Base-by-base conservation (phyloP, 30 jellyfish, hydroid and myxozoan genomes). In the Hydractinia symbiolongicarpus region DNA sequence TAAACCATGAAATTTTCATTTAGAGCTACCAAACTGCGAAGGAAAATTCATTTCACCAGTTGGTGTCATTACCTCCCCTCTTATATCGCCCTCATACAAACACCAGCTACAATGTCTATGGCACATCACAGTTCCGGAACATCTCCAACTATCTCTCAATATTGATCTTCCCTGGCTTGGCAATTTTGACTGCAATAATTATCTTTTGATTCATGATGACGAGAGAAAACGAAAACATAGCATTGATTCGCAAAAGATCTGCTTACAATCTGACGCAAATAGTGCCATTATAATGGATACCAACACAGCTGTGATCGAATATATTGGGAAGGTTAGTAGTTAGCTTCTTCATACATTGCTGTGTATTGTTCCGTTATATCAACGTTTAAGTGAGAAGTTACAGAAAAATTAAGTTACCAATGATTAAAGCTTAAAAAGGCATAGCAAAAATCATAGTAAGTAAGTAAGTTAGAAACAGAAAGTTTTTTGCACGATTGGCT, bases 1-100 rank as follows among this genome's bases (percentile, higher is more conserved):
- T 30, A 30, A 30, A 30, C 44, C 44, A 30, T 30, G 44, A 30
- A 30, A 30, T 30, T 30, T 30, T 30, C 44, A 30, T 30, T 30
- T 30, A 90, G 97, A 44, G 19, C 86, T 90, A 16, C 87, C 97
- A 4, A 79, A 81, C 6, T 90, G 97, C 61, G 88, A 77, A 6
- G 97, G 91, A 14, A 50, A 60, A 5, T 67, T 53, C 50, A 17
- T 88, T 50, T 69, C 93, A 3, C 84, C 88, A 21, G 90, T 73
- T 15, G 96, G 94, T 7, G 50, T 54, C 58, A 79, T 90, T 17
- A 55, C 78, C 55, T 78, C 97, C 7, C 97, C 97, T 14, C 60
- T 14, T 16, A 78, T 90, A 14, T 95, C 97, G 30, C 20, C 84
- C 8, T 80, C 95, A 13, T 75, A 90, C 82, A 72, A 55, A 44